Conservation (phyloP, 2,888 invertebrate species). For the Aphidius colemani region DNA sequence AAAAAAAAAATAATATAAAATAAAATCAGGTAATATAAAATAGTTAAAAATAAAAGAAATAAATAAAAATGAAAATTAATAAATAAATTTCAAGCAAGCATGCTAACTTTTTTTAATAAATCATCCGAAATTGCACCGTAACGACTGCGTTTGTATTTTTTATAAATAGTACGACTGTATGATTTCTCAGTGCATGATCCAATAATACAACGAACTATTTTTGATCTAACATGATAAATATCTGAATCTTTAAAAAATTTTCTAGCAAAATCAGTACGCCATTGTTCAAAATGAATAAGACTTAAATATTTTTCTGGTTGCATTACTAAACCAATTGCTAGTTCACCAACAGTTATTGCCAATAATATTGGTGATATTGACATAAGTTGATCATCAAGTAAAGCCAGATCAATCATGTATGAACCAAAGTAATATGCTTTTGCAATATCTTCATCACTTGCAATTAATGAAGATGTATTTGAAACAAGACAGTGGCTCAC, state of each 20-base stretch:
- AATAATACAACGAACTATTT: constrained; percentile 33
- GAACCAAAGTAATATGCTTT: constrained; percentile 38
- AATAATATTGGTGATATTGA: constrained; percentile 33
- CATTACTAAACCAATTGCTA: constrained; percentile 35
- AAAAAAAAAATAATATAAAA: too few relatives aligned
- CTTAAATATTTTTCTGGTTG: constrained; percentile 21
- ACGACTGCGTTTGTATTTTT: constrained; percentile 42
- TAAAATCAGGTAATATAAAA: too few relatives aligned
- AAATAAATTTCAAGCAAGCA: too few relatives aligned
- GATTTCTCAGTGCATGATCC: constrained; percentile 26
- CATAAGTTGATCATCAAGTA: constrained; percentile 40
- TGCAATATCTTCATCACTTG: neutral
- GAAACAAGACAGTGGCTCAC: constrained; percentile 34
- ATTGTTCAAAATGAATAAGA: constrained; percentile 26
- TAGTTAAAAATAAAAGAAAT: too few relatives aligned
- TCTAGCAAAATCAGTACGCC: constrained; percentile 18
- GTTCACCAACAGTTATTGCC: constrained; percentile 36
- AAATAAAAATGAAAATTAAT: too few relatives aligned
- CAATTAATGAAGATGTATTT: constrained; percentile 17
- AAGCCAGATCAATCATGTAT: constrained; percentile 47
- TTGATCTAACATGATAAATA: constrained; percentile 21
- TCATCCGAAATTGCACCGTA: constrained; percentile 36
- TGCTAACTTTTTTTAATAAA: neutral
- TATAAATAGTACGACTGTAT: constrained; percentile 37
- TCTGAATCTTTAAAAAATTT: neutral